Conservation (phyloP, 2,888 invertebrate species). For the Sphaerophoria taeniata region DNA sequence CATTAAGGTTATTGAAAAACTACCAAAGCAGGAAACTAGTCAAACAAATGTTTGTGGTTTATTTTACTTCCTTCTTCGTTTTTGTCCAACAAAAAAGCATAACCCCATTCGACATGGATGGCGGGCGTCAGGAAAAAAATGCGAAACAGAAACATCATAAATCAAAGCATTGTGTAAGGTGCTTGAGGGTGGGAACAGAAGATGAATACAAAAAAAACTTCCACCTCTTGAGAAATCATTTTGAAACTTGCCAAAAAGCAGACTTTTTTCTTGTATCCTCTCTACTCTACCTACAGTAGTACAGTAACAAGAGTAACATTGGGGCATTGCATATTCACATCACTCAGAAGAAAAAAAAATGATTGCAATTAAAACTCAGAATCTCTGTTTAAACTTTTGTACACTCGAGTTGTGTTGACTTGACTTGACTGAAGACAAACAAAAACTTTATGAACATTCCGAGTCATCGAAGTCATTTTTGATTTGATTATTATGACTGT, state of each 20-base stretch:
- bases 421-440: neutral
- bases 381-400: neutral
- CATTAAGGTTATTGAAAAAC: constrained; percentile 6
- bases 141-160: neutral
- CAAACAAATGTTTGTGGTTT: constrained; percentile 1
- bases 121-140: neutral
- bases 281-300: no score
- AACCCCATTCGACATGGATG: neutral
- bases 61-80: neutral
- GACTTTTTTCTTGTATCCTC: neutral
- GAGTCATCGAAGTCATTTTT: neutral
- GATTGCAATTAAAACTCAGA: neutral
- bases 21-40: neutral
- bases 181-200: neutral
- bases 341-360: neutral
- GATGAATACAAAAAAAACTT: neutral
- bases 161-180: neutral
- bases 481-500: neutral
- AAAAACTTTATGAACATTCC: neutral
- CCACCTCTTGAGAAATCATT: constrained; percentile 24
- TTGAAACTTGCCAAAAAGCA: neutral
- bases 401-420: neutral
- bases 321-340: neutral
- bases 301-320: no score
- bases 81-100: neutral